phyloP scores from a whole-genome alignment of 1,140 invertebrate species.

The Lepidurus apus region DNA sequence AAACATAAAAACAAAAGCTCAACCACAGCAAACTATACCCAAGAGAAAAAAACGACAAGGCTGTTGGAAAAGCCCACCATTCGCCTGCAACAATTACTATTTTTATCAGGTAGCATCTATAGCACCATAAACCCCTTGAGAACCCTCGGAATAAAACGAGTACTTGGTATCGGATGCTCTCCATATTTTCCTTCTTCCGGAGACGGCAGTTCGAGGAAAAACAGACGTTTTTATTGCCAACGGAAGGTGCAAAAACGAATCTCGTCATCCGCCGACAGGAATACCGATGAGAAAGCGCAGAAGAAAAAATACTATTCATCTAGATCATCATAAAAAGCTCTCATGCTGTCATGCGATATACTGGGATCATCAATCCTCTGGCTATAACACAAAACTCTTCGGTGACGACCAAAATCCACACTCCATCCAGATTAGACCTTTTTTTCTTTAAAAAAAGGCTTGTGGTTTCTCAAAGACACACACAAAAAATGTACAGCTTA shows the following conservation, averaged over 20 bases:
- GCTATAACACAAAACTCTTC: neutral
- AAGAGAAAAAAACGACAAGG: neutral
- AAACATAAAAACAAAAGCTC: too few relatives aligned
- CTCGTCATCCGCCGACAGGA: neutral
- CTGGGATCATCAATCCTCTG: neutral
- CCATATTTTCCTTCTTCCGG: neutral
- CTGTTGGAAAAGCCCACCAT: neutral
- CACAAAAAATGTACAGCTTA: too few relatives aligned
- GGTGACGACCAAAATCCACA: neutral
- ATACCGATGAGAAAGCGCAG: neutral
- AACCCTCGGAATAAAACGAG: neutral
- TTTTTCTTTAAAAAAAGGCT: neutral
- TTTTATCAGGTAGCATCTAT: neutral
- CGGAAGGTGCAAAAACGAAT: conserved; percentile 11
- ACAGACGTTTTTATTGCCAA: conserved; percentile 14
- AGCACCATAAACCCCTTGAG: neutral
- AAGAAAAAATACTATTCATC: neutral
- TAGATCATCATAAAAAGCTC: conserved; percentile 3
- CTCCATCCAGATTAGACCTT: neutral
- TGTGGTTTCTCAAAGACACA: neutral
- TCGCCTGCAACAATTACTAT: neutral
- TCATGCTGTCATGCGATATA: neutral
- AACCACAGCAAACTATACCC: neutral
- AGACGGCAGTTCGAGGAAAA: neutral
- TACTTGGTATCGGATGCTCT: neutral